These are phyloP conservation scores for Chironomus striatipennis DNA, from an alignment of 1,140 invertebrate species.

Conservation along the genomic window DNA sequence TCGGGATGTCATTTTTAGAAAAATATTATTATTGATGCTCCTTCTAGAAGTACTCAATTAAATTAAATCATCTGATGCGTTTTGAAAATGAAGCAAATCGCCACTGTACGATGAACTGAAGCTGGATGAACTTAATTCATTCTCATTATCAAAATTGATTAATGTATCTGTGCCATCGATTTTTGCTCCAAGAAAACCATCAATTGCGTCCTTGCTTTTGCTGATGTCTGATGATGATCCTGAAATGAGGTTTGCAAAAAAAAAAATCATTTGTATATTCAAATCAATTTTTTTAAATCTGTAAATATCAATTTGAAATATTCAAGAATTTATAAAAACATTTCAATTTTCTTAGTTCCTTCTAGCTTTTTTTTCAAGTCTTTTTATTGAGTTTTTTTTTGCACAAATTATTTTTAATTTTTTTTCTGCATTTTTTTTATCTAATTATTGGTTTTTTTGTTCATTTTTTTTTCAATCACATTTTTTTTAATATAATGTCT, in stretches of 20 bases:
- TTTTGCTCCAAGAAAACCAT: background rate
- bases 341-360: conserved; percentile 19
- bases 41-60: background rate
- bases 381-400: conserved; percentile 25
- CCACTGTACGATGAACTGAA: conserved; percentile 16
- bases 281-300: too few species aligned
- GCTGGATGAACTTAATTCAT: conserved; percentile 10
- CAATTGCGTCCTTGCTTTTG: background rate
- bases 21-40: too few species aligned
- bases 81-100: conserved; percentile 16
- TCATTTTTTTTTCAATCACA: conserved; percentile 28
- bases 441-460: conserved; percentile 23
- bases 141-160: conserved; percentile 11
- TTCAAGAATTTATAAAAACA: too few species aligned
- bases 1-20: too few species aligned
- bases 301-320: too few species aligned
- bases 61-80: conserved; percentile 5
- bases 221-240: background rate
- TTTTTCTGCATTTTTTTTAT: conserved; percentile 18
- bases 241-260: background rate
- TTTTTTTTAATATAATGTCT: conserved; percentile 27
- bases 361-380: conserved; percentile 19
- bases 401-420: conserved; percentile 18
- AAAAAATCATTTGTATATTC: too few species aligned
- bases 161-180: background rate